Conservation (phyloP, 2,113 vertebrate genomes). For the Protobothrops mucrosquamatus region DNA sequence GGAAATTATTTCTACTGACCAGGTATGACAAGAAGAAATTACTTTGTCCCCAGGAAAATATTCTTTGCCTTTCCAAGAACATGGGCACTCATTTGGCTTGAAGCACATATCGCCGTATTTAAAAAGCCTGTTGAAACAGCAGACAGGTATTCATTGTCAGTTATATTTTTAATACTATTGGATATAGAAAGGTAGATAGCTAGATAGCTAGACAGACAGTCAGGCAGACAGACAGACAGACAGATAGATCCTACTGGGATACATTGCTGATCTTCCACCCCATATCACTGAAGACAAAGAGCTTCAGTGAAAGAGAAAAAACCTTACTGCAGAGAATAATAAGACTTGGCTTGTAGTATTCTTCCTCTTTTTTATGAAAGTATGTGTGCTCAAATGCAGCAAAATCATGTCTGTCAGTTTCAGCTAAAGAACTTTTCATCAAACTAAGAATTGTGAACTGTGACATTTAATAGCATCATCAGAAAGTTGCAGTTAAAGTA, state of each 20-base stretch:
- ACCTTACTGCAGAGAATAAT: neutral
- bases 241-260: neutral
- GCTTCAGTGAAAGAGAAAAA: neutral
- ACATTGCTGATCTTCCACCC: neutral
- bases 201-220: no score
- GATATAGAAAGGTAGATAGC: no score
- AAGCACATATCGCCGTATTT: conserved; percentile 90
- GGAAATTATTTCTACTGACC: conserved; percentile 73
- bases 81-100: conserved; percentile 83
- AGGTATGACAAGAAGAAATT: conserved; percentile 86
- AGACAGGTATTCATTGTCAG: neutral
- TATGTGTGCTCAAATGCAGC: neutral
- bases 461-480: neutral
- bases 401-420: neutral
- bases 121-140: conserved; percentile 74
- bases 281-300: neutral
- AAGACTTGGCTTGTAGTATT: neutral
- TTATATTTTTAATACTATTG: neutral
- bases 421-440: neutral
- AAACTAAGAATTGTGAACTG: neutral
- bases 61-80: conserved; percentile 95
- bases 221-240: no score
- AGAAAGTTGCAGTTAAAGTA: neutral
- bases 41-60: conserved; percentile 92
- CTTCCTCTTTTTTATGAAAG: neutral